Base-by-base conservation (phyloP, 2,888 invertebrate genomes). In the Stenodera caucasica region DNA sequence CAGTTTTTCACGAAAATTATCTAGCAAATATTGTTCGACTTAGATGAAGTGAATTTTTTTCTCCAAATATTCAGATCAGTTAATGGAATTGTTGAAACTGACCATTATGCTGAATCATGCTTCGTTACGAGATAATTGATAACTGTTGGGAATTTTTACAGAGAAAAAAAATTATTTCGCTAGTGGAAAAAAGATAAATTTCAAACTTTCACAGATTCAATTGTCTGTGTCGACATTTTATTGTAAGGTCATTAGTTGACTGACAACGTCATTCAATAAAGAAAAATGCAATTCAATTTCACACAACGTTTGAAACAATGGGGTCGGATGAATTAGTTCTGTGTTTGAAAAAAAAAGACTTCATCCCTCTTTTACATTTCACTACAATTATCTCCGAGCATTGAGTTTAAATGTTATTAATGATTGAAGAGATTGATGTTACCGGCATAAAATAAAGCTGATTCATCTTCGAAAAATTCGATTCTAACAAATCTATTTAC, bases 371-470 rank as follows among this genome's bases (percentile, higher is more conserved):
- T 54, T 55, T 49, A 26, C 49, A 45, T 55, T 55, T 49, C 49
- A 30, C 30, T 18, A 21, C 49, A 18, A 55, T 33, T 29, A 54
- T 55, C 40, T 35, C 23, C 56, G 57, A n/a, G 53, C 52, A 61
- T 52, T 4, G 5, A 45, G 30, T 51, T 63, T 59, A 57, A 59
- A 55, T 53, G 63, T 65, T 63, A 63, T 65, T 65, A 65, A 65
- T 65, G 65, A 60, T 65, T 50, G 23, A 7, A 32, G 55, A 65
- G 65, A 65, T 65, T 65, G 63, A 65, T 63, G 65, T 49, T 60
- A 59, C 49, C 53, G 54, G 12, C 23, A 56, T 51, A 33, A 55
- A 60, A 57, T 63, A 52, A 49, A 55, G 60, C 65, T 55, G 57
- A 60, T 60, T 63, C 60, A 58, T 58, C 40, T 57, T 7, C 29